Base-by-base conservation (phyloP, 1,140 invertebrate species). In the Drosophila bipectinata region DNA sequence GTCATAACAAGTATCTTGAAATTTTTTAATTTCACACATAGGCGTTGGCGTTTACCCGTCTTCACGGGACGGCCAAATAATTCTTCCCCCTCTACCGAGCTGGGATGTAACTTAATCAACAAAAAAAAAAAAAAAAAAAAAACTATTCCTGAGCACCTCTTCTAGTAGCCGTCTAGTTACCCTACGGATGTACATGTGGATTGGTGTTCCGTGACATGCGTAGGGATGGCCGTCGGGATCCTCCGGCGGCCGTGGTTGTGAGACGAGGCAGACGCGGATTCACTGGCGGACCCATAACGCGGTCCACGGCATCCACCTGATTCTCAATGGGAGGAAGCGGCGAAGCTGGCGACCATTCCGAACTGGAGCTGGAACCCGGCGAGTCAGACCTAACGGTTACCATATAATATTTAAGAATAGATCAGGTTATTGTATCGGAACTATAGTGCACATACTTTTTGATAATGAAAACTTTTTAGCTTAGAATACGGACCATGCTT, bases 271-370 rank as follows among this genome's bases (percentile, higher is more conserved):
- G 74, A 24, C 91, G 85, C 4, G 89, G 67, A 77, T 87, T 80
- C 0, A 92, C 91, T 0, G 79, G 80, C 10, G 91, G 85, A 41
- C 91, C 91, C 91, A 92, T 92, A 4, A 90, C 57, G 0, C 90
- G 75, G 68, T 92, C 91, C 4, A 87, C 45, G 12, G 66, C 77
- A 54, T 87, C 82, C 32, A 39, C 54, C 14, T 90, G 87, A 15
- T 39, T 73, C 14, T 91, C 91, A 3, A 91, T 91, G 2, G 71
- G 75, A 7, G 90, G 87, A 54, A 91, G 62, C 3, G 91, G 91
- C 30, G 91, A 91, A 45, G 79, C 88, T 18, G 91, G 91, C 1
- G 91, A 89, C 91, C 91, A 92, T 51, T 92, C 91, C 0, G 91
- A 92, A 49, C 91, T 83, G 9, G 91, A 92, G 64, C 91, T 92